Evolutionary conservation across 2,797 vertebrate genomes (phyloP).

Genomic region (Crossoptilon crossoptilon): DNA sequence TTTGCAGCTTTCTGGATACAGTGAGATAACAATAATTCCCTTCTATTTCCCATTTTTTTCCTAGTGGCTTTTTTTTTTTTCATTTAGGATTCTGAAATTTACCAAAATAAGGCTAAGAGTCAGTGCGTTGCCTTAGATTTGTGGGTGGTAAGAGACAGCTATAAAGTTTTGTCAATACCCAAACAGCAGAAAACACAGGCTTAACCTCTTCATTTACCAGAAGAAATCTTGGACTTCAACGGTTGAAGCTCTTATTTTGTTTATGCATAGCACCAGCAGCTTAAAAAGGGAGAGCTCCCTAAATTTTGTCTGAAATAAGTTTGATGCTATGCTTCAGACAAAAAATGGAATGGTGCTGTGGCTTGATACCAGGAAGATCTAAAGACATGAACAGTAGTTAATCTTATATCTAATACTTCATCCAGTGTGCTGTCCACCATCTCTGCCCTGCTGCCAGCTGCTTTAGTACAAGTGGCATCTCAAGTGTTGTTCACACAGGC

Average conservation of each 20-base stretch:
- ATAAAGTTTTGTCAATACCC: background rate
- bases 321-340: background rate
- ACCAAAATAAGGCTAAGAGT: background rate
- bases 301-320: background rate
- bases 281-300: background rate
- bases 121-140: background rate
- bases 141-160: background rate
- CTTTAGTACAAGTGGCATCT: background rate
- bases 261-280: background rate
- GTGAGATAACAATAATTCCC: background rate
- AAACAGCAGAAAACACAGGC: background rate
- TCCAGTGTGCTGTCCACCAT: background rate
- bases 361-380: background rate
- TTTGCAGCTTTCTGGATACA: background rate
- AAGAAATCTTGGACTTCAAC: background rate
- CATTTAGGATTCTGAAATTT: background rate
- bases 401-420: background rate
- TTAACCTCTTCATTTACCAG: background rate
- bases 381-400: background rate
- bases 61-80: background rate
- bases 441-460: background rate
- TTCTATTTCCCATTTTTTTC: background rate
- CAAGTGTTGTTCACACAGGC: background rate
- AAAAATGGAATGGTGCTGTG: background rate
- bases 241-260: background rate